Base-by-base conservation (phyloP, 2,888 invertebrate species). In the Leptinotarsa haldemani region DNA sequence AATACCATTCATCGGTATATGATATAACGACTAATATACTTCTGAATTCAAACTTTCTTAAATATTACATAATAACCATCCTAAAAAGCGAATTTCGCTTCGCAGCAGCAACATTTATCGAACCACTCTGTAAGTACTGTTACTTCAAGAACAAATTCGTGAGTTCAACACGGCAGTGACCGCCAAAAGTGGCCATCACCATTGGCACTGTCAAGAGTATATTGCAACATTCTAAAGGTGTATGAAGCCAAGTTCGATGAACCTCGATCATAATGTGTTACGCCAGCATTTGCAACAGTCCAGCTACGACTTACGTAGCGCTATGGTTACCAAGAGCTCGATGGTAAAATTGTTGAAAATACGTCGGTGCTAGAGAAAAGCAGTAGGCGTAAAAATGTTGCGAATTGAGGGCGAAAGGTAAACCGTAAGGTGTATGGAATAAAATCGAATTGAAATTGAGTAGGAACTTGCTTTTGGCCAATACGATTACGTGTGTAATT, bases 371-470 rank as follows among this genome's bases (percentile, higher is more conserved):
- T 80, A 73, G 74, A 75, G 67, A 66, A 71, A 69, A 79, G 74
- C 85, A 86, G 85, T 86, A 87, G 86, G 87, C 86, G 86, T 86
- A 86, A 87, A 87, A 87, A 86, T 85, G 85, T 83, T 81, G 85
- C 85, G 83, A 87, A 87, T 85, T 84, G 87, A 87, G 87, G 87
- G 85, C 87, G 87, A 87, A 87, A 87, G 87, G 87, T 87, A 87
- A 87, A 84, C 85, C 87, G 84, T 86, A 83, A 85, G 84, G 84
- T 84, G 84, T 82, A 82, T 80, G 75, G 74, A 79, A 82, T 81
- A 83, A 83, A 85, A 86, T 83, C 84, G 81, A 84, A 85, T 86
- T 83, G 84, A 85, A 84, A 75, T 73, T 67, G 77, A 78, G 71
- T 76, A 76, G 70, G 74, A 70, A 68, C 73, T 30, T 30, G 30